Evolutionary conservation across 2,797 vertebrate species (phyloP), one percentile per base, ranked within the genome.

Genomic region (Leptodactylus fallax): DNA sequence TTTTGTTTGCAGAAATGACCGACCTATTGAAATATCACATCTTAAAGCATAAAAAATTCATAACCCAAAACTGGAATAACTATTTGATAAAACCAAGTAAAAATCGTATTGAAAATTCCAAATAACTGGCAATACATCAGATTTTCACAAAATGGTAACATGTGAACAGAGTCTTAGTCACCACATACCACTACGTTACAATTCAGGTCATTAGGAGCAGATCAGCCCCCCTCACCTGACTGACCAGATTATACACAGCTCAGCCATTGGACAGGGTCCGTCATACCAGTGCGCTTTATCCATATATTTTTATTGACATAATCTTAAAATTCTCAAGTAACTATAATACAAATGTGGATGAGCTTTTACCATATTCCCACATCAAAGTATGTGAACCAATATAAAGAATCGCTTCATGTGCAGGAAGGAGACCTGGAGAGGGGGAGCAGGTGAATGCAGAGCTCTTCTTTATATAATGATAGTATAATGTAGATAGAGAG

Each of bases 241-340:
- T 72, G 16, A 72, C 36, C 36, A 21, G 69, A 72, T 72, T 72
- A 72, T 47, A 47, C 8, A 21, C 36, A 2, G 36, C 36, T 19
- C 69, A 72, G 69, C 69, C 36, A 72, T 47, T 72, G 69, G 69
- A 36, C 19, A 47, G 16, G 19, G 69, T 17, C 36, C 69, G 8
- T 72, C 69, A 47, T 9, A 72, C 69, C 36, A 72, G 69, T 1
- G 25, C 6, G 11, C 13, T 5, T 69, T 27, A 27, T 21, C 65
- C 65, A 36, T 69, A 69, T 27, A 69, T 14, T 69, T 16, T 69
- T 69, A 69, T 69, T 36, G 27, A 23, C 69, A 72, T 72, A 72
- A 72, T 72, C 69, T 72, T 4, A 19, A 47, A 47, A 72, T 47
- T 72, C 69, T 16, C 45, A 17, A 16, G 69, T 72, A 19, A 47